Conservation (phyloP, 2,797 vertebrate species). For the Toxotes lorentzi region DNA sequence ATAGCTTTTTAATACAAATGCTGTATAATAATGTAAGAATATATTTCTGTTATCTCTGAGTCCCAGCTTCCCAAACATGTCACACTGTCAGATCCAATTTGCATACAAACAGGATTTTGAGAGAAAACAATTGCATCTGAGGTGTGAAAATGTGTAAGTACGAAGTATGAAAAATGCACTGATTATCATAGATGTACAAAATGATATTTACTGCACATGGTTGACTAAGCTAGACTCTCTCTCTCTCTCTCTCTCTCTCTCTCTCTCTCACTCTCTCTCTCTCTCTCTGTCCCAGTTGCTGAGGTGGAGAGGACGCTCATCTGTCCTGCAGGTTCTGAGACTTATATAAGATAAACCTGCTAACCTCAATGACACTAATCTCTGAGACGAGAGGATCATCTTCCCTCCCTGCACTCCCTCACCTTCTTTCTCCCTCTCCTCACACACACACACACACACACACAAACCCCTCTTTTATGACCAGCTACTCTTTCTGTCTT, state of each 20-base stretch:
- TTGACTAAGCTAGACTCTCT: constrained; percentile 23
- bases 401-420: constrained; percentile 59
- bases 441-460: constrained; percentile 12
- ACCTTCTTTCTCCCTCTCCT: constrained; percentile 20
- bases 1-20: background rate
- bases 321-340: constrained; percentile 65
- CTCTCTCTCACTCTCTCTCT: constrained; percentile 23
- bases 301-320: constrained; percentile 61
- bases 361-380: constrained; percentile 83
- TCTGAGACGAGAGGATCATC: constrained; percentile 78
- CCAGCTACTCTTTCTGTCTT: constrained; percentile 17
- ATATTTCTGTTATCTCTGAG: constrained; percentile 20
- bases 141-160: background rate
- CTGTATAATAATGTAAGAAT: background rate
- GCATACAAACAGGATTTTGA: constrained; percentile 20
- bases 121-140: background rate
- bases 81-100: constrained; percentile 12
- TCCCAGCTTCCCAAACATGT: constrained; percentile 1
- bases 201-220: background rate
- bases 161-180: background rate
- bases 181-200: constrained; percentile 12
- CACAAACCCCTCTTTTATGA: constrained; percentile 32
- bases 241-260: constrained; percentile 20
- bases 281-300: constrained; percentile 25
- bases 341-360: constrained; percentile 80